These are phyloP conservation scores for Cheilosia urbana DNA, from an alignment of 2,888 invertebrate genomes.

Conservation along the genomic window DNA sequence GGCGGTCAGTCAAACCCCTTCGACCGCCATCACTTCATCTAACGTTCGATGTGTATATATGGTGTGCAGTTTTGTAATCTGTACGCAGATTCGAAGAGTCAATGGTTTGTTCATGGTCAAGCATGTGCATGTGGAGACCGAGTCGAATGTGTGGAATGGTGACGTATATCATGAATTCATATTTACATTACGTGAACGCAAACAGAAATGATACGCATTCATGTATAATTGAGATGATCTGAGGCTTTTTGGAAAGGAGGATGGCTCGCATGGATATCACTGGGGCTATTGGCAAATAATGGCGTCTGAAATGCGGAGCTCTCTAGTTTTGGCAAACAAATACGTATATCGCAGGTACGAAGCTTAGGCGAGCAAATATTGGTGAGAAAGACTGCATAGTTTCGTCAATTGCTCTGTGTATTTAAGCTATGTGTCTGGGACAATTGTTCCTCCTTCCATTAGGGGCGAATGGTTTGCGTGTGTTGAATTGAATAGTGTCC, in stretches of 20 bases:
- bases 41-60: background rate
- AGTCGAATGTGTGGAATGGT: constrained; percentile 3
- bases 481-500: background rate
- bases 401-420: constrained; percentile 6
- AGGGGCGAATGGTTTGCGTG: background rate
- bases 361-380: constrained; percentile 12
- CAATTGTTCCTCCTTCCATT: background rate
- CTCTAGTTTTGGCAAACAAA: constrained; percentile 21
- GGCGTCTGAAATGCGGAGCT: constrained; percentile 17
- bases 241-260: constrained; percentile 37
- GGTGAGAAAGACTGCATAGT: background rate
- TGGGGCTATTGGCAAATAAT: constrained; percentile 21
- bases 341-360: background rate
- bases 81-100: constrained; percentile 39
- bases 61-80: constrained; percentile 28
- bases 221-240: constrained; percentile 72
- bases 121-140: background rate
- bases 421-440: background rate
- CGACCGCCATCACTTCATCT: background rate
- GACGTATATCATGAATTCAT: constrained; percentile 68
- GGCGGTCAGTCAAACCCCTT: constrained; percentile 59
- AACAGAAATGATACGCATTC: constrained; percentile 72
- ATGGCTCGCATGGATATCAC: constrained; percentile 17
- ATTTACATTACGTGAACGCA: constrained; percentile 63
- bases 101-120: constrained; percentile 55